These are phyloP conservation scores for Agapostemon virescens DNA, from an alignment of 2,888 invertebrate genomes.

Conservation along the genomic window DNA sequence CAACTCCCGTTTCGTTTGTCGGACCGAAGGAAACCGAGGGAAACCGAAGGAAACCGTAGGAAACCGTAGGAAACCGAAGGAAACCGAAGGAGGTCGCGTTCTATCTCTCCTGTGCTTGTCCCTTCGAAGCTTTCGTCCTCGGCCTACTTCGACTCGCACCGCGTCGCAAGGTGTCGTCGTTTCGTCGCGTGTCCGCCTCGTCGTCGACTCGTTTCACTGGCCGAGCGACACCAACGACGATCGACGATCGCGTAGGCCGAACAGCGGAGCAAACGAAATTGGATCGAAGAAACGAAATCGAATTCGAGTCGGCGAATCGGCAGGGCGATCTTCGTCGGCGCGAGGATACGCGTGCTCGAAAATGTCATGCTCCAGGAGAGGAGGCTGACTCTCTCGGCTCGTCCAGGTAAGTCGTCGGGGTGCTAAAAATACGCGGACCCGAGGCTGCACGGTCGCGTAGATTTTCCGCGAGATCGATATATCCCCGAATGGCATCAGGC, in stretches of 20 bases:
- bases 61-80: background rate
- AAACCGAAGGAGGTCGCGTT: background rate
- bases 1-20: background rate
- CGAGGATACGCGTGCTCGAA: background rate
- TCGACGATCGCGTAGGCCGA: too few species aligned
- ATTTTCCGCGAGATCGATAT: slow-evolving; percentile 30
- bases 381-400: background rate
- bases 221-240: too few species aligned
- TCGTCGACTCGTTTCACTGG: too few species aligned
- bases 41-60: background rate
- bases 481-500: background rate
- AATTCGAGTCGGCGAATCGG: too few species aligned
- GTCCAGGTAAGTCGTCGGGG: background rate
- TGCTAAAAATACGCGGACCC: slow-evolving; percentile 38
- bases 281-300: too few species aligned
- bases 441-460: background rate
- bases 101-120: background rate
- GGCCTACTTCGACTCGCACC: background rate
- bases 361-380: background rate
- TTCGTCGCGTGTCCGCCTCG: background rate
- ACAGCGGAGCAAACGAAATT: too few species aligned
- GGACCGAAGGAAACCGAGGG: background rate
- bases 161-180: background rate
- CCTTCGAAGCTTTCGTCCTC: background rate
- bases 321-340: too few species aligned